Evolutionary conservation across 2,888 invertebrate species (phyloP).

Genomic region (Dilophus febrilis): DNA sequence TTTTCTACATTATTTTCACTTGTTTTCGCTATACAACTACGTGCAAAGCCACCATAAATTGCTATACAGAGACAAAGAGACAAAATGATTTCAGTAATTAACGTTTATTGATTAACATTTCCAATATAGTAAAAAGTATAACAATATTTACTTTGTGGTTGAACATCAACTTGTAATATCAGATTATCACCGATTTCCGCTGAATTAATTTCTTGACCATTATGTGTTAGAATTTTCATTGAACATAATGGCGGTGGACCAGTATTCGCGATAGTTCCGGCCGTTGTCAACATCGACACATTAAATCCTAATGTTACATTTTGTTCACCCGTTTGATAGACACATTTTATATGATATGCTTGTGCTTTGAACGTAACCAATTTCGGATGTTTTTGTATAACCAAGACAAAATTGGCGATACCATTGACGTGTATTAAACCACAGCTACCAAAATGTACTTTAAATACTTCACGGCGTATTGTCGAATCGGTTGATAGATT

Average conservation of each 20-base stretch:
- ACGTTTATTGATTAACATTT: background rate
- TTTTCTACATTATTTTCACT: conserved; percentile 77
- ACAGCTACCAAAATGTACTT: conserved; percentile 80
- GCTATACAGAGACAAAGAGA: conserved; percentile 31
- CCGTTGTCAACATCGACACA: conserved; percentile 87
- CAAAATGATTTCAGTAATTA: background rate
- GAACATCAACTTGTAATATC: conserved; percentile 69
- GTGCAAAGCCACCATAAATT: conserved; percentile 85
- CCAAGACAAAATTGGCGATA: conserved; percentile 80
- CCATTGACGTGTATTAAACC: conserved; percentile 84
- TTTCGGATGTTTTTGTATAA: conserved; percentile 92
- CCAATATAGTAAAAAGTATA: background rate
- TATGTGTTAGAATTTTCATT: conserved; percentile 77
- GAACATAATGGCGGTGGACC: conserved; percentile 85
- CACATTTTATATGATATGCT: conserved; percentile 90
- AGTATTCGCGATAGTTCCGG: conserved; percentile 87
- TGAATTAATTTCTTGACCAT: conserved; percentile 74
- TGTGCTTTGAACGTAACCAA: conserved; percentile 87
- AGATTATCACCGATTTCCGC: conserved; percentile 86
- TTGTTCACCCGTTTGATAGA: conserved; percentile 86
- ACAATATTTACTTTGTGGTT: conserved; percentile 45
- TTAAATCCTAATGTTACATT: conserved; percentile 86
- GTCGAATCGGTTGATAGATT: conserved; percentile 52
- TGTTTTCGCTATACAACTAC: conserved; percentile 85
- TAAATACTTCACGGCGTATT: conserved; percentile 57